phyloP scores from a whole-genome alignment of 2,888 invertebrate species.

The Siphonodentalium dalli region DNA sequence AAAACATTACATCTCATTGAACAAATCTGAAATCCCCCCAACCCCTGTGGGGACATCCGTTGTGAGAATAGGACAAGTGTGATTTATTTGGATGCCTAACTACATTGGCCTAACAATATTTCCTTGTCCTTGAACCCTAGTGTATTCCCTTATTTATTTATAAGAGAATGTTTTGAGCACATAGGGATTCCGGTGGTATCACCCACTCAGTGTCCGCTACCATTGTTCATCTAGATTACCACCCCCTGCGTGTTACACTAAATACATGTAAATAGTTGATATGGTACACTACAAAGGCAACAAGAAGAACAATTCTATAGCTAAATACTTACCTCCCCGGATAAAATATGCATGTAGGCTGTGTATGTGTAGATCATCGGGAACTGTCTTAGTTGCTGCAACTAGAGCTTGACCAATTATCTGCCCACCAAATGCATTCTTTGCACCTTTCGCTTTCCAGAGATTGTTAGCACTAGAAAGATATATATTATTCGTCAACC shows the following conservation, averaged over 20 bases:
- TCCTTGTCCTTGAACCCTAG: no score
- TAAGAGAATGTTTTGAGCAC: no score
- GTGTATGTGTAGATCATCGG: slow-evolving; percentile 58
- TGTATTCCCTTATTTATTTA: no score
- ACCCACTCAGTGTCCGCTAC: background rate
- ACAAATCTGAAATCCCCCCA: no score
- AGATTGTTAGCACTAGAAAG: slow-evolving; percentile 37
- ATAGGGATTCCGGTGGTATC: no score
- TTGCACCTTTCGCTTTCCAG: slow-evolving; percentile 44
- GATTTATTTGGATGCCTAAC: no score
- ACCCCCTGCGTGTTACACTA: background rate
- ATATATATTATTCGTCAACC: no score
- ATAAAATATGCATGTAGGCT: slow-evolving; percentile 66
- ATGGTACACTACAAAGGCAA: background rate
- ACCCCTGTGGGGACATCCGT: no score
- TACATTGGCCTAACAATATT: no score
- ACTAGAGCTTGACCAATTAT: slow-evolving; percentile 65
- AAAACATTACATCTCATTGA: no score
- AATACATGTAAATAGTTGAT: background rate
- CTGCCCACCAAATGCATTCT: slow-evolving; percentile 65
- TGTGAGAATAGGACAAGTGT: no score
- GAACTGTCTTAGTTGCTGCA: slow-evolving; percentile 64
- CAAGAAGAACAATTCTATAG: no score
- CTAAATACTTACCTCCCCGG: slow-evolving; percentile 49
- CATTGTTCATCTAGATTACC: background rate